phyloP scores from a whole-genome alignment of 1,140 invertebrate species.

The Lordiphosa clarofinis region DNA sequence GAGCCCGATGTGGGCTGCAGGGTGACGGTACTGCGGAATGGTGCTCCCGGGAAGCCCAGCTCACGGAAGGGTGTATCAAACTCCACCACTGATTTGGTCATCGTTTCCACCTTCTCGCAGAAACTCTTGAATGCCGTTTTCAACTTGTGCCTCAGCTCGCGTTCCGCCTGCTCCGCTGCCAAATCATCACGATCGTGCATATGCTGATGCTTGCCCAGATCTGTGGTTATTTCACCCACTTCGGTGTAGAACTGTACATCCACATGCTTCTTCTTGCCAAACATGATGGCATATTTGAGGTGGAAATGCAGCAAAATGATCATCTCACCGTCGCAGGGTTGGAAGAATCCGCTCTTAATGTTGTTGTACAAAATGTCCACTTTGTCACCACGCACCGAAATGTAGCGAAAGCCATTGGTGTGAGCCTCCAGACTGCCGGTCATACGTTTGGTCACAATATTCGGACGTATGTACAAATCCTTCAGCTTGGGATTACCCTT shows the following conservation, averaged over 20 bases:
- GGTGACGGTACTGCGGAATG: constrained; percentile 96
- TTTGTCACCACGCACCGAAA: constrained; percentile 98
- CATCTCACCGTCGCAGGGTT: constrained; percentile 99
- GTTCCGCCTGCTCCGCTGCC: constrained; percentile 98
- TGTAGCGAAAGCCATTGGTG: constrained; percentile 98
- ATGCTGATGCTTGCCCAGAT: constrained; percentile 99
- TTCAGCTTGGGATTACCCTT: constrained; percentile 99
- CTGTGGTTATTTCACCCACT: constrained; percentile 99
- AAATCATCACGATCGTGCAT: constrained; percentile 99
- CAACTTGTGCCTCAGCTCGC: constrained; percentile 96
- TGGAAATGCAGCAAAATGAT: constrained; percentile 99
- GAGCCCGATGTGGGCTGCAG: constrained; percentile 98
- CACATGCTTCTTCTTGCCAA: constrained; percentile 99
- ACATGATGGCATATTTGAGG: constrained; percentile 99
- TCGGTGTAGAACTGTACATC: constrained; percentile 99
- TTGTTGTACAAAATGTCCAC: constrained; percentile 99
- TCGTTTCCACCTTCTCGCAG: constrained; percentile 97
- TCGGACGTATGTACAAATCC: constrained; percentile 98
- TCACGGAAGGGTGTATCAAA: constrained; percentile 99
- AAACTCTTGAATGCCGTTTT: constrained; percentile 99
- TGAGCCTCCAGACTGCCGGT: constrained; percentile 97
- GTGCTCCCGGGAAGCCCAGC: constrained; percentile 98
- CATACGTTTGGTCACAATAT: constrained; percentile 98
- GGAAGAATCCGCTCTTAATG: constrained; percentile 99
- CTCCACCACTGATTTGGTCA: constrained; percentile 98